Conservation (phyloP, 37 sponge, comb jelly and placozoan species). For the Spongia lamella region DNA sequence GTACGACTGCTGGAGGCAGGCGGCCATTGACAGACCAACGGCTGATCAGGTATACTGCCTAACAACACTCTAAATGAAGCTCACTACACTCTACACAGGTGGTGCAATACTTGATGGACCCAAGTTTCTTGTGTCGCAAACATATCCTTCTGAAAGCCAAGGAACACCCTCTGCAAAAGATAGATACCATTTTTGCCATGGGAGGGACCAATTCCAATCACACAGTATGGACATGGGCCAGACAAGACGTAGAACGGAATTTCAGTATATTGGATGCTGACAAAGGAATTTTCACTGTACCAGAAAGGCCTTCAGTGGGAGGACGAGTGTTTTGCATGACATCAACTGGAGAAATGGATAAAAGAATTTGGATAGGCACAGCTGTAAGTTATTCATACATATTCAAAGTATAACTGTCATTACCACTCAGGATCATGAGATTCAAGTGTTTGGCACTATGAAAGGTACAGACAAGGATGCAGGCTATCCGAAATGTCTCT, state of each 20-base stretch:
- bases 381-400: conserved; percentile 53
- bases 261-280: conserved; percentile 71
- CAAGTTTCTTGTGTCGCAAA: conserved; percentile 75
- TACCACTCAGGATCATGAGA: conserved; percentile 60
- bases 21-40: conserved; percentile 68
- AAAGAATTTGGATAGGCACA: conserved; percentile 80
- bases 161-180: conserved; percentile 75
- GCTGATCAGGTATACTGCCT: conserved; percentile 60
- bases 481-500: conserved; percentile 67
- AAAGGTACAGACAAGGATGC: conserved; percentile 27
- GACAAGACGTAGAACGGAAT: conserved; percentile 60
- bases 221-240: conserved; percentile 75
- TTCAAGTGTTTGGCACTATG: conserved; percentile 71
- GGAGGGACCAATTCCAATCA: conserved; percentile 33
- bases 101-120: conserved; percentile 44
- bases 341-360: conserved; percentile 80
- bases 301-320: conserved; percentile 65
- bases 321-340: conserved; percentile 84
- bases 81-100: conserved; percentile 25
- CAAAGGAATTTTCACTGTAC: conserved; percentile 65
- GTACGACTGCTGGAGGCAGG: conserved; percentile 85
- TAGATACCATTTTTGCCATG: conserved; percentile 60
- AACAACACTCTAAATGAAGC: background rate
- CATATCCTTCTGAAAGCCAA: conserved; percentile 50
- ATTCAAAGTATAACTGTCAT: background rate